phyloP scores from a whole-genome alignment of 2,113 vertebrate genomes.

The Entosphenus tridentatus region DNA sequence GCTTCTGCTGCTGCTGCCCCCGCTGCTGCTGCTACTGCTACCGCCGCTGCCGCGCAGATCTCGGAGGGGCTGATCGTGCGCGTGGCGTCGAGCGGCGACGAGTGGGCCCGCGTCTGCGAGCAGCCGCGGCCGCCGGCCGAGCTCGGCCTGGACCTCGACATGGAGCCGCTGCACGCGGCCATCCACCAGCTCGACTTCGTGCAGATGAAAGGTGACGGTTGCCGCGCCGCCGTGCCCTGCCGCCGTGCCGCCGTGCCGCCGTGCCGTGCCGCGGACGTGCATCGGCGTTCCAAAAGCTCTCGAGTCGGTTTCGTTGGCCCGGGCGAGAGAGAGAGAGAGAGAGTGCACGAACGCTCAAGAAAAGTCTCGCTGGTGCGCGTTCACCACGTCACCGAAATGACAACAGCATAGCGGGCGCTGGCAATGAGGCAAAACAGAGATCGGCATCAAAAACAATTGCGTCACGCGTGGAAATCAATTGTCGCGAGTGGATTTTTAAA shows the following conservation, averaged over 20 bases:
- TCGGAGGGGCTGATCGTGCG: slow-evolving; percentile 85
- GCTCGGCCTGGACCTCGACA: slow-evolving; percentile 70
- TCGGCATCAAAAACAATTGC: too few species aligned
- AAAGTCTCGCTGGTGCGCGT: too few species aligned
- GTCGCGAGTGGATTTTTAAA: too few species aligned
- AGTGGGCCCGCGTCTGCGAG: slow-evolving; percentile 88
- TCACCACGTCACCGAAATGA: too few species aligned
- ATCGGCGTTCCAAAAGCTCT: background rate
- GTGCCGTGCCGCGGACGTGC: background rate
- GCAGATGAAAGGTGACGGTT: slow-evolving; percentile 73
- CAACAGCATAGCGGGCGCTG: too few species aligned
- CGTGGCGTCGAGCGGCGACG: slow-evolving; percentile 70
- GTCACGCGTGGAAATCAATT: too few species aligned
- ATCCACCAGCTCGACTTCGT: slow-evolving; percentile 88
- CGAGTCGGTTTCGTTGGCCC: too few species aligned
- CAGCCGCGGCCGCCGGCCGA: slow-evolving; percentile 83
- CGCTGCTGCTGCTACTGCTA: too few species aligned
- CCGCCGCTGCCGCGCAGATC: slow-evolving; percentile 27
- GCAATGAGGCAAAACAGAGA: too few species aligned
- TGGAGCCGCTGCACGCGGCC: slow-evolving; percentile 56
- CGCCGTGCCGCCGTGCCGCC: background rate
- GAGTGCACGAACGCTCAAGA: too few species aligned
- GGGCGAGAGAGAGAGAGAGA: too few species aligned
- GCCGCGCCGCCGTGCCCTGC: background rate
- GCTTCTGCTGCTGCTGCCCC: background rate